Base-by-base conservation (phyloP, 2,888 invertebrate species). In the Noctua fimbriata region DNA sequence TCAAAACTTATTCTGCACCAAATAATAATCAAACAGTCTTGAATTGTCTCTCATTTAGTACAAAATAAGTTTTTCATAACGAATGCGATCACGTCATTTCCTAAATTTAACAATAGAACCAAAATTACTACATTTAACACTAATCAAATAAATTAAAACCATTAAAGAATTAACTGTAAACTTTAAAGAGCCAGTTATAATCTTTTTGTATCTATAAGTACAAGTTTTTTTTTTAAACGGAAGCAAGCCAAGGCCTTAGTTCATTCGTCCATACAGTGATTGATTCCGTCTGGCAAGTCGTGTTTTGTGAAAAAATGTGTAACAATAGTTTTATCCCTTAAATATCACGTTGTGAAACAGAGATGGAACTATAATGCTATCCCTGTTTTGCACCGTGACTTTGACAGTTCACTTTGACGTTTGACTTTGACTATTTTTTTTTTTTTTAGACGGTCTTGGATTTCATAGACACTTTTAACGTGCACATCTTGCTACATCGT, bases 201-300 rank as follows among this genome's bases (percentile, higher is more conserved):
- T 5, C 24, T 81, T 81, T 81, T 81, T 81, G 28, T 69, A 6
- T 2, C 58, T n/a, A n/a, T n/a, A 9, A 41, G 18, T 79, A 77
- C 52, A n/a, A 28, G 44, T 72, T 86, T 83, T 80, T 78, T 81
- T 86, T 58, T 76, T 5, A 49, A 80, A 76, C 87, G 87, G 83
- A 83, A 83, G 28, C 49, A 10, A 9, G 16, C 49, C 76, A 86
- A 86, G 83, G 83, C 24, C 36, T 24, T 63, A 7, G 70, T 70
- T 84, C 84, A 87, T 69, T 87, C 84, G 70, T 60, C 87, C 83
- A 71, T 78, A 73, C 70, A 52, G 41, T 71, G 79, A 84, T 84
- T 9, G 84, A 84, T 84, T 87, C 84, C 84, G 87, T 78, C 79
- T 78, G 36, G 0, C 36, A 7, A 52, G 4, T 69, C 60, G 49